phyloP scores from a whole-genome alignment of 2,888 invertebrate genomes.

The Tenthredo scrophulariae region DNA sequence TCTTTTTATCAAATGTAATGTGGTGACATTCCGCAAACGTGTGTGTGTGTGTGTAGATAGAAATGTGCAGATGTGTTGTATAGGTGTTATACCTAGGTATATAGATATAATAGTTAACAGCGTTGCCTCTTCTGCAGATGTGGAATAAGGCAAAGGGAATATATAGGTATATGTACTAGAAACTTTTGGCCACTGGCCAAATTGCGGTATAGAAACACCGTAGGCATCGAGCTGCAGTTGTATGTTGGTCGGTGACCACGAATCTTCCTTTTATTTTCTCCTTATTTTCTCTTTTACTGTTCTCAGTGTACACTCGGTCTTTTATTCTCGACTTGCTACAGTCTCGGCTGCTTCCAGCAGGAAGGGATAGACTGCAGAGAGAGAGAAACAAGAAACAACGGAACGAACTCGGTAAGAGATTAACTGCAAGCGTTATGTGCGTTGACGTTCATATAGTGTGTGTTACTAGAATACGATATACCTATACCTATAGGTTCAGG shows the following conservation, averaged over 20 bases:
- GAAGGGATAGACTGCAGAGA: background rate
- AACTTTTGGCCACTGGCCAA: slow-evolving; percentile 46
- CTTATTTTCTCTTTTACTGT: slow-evolving; percentile 31
- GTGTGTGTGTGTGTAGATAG: background rate
- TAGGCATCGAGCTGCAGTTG: slow-evolving; percentile 30
- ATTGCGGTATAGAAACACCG: slow-evolving; percentile 34
- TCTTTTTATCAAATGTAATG: background rate
- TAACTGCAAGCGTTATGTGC: background rate
- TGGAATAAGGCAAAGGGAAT: slow-evolving; percentile 21
- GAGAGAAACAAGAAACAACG: slow-evolving; percentile 9
- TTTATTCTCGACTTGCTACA: slow-evolving; percentile 26
- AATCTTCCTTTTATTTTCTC: slow-evolving; percentile 31
- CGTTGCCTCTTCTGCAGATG: slow-evolving; percentile 43
- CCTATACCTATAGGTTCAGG: background rate
- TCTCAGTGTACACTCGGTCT: slow-evolving; percentile 6
- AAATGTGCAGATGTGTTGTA: slow-evolving; percentile 21
- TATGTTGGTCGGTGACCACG: slow-evolving; percentile 39
- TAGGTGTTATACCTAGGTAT: slow-evolving; percentile 11
- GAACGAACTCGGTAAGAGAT: slow-evolving; percentile 31
- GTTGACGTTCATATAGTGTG: background rate
- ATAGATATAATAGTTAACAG: slow-evolving; percentile 21
- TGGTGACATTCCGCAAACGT: slow-evolving; percentile 3
- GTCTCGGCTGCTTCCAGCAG: slow-evolving; percentile 22
- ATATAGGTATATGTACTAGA: slow-evolving; percentile 13
- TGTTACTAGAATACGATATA: background rate